Evolutionary conservation across 2,113 vertebrate species (phyloP).

Genomic region (Pelecanus crispus): DNA sequence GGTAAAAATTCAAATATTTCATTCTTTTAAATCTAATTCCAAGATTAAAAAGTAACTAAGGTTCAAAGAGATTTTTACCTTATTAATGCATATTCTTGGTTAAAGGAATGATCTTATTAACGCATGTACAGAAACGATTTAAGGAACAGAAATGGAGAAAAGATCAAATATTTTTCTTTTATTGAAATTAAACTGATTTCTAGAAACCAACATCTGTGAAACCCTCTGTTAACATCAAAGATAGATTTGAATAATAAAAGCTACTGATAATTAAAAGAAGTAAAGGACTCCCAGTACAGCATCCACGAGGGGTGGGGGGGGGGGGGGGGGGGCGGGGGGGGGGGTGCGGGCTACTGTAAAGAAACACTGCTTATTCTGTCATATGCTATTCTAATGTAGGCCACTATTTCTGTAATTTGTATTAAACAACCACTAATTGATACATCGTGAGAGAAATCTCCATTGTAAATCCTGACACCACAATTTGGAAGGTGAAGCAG

Average conservation of each 20-base stretch:
- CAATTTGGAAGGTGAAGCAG: not conserved
- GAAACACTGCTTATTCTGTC: not conserved
- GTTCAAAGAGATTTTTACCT: constrained; percentile 63
- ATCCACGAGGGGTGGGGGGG: too few relatives aligned
- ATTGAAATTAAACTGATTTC: not conserved
- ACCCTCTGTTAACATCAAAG: not conserved
- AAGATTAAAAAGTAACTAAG: constrained; percentile 61
- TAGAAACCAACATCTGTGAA: constrained; percentile 18
- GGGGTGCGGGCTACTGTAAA: too few relatives aligned
- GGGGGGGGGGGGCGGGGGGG: too few relatives aligned
- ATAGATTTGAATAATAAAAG: not conserved
- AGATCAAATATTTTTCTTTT: constrained; percentile 48
- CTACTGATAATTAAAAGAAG: not conserved
- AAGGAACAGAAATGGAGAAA: not conserved
- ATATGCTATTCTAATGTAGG: not conserved
- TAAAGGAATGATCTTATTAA: constrained; percentile 61
- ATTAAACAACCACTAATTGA: not conserved
- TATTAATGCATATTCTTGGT: constrained; percentile 42
- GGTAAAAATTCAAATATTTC: constrained; percentile 76
- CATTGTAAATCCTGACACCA: not conserved
- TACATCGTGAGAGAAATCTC: not conserved
- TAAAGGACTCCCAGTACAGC: not conserved
- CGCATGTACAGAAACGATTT: constrained; percentile 37
- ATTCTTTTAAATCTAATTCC: constrained; percentile 70
- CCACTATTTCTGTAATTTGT: not conserved